Evolutionary conservation across 2,888 invertebrate species (phyloP).

Genomic region (Melanophora roralis): DNA sequence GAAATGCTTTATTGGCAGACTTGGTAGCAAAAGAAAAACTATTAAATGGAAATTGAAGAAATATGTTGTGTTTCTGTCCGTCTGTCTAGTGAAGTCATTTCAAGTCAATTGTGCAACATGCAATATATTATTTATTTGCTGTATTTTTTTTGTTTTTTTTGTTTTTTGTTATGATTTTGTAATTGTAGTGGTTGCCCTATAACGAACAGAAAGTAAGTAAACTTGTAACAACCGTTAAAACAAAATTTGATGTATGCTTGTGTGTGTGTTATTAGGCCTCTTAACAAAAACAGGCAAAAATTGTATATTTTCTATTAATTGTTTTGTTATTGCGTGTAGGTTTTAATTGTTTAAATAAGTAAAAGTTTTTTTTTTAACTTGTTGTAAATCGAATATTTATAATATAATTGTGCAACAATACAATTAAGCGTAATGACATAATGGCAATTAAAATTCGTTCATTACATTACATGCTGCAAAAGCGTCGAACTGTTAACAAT

Average conservation of each 20-base stretch:
- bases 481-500: neutral
- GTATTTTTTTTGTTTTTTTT: too few species aligned
- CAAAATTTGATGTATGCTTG: neutral
- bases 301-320: neutral
- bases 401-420: neutral
- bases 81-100: slow-evolving; percentile 18
- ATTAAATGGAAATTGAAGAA: slow-evolving; percentile 4
- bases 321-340: neutral
- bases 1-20: slow-evolving; percentile 43
- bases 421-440: neutral
- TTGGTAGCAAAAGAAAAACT: neutral
- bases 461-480: neutral
- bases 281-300: neutral
- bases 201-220: neutral
- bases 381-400: neutral
- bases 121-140: neutral
- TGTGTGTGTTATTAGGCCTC: slow-evolving; percentile 23
- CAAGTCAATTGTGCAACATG: slow-evolving; percentile 42
- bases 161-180: neutral
- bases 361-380: neutral
- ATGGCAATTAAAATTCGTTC: neutral
- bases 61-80: neutral
- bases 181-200: neutral
- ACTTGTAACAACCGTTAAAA: slow-evolving; percentile 26
- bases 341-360: slow-evolving; percentile 18